Conservation (phyloP, 1,140 invertebrate species). For the Lordiphosa collinella region DNA sequence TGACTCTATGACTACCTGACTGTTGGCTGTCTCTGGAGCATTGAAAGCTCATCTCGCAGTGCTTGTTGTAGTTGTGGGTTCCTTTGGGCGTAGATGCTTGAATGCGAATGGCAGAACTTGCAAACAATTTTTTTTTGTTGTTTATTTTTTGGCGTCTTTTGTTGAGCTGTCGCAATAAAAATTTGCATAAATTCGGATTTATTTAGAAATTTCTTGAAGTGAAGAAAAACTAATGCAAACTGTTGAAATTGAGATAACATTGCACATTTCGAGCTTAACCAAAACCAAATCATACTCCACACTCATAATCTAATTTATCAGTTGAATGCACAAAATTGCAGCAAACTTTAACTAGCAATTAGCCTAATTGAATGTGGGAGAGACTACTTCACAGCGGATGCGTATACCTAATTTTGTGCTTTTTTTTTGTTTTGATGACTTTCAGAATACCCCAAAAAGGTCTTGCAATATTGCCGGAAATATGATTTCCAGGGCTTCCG, state of each 20-base stretch:
- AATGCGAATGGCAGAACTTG: too few relatives aligned
- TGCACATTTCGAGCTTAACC: too few relatives aligned
- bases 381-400: not conserved
- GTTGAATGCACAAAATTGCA: not conserved
- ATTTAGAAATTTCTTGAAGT: too few relatives aligned
- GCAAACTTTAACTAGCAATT: not conserved
- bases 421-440: not conserved
- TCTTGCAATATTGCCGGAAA: slow-evolving; percentile 73
- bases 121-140: too few relatives aligned
- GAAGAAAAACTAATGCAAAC: too few relatives aligned
- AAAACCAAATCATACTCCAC: too few relatives aligned
- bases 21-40: not conserved
- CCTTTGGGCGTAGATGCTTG: not conserved
- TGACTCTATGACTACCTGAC: too few relatives aligned
- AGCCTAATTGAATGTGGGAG: not conserved
- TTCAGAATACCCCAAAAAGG: slow-evolving; percentile 71
- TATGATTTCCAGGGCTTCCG: slow-evolving; percentile 76
- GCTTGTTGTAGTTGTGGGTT: not conserved
- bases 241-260: too few relatives aligned
- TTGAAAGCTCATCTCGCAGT: not conserved
- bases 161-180: too few relatives aligned
- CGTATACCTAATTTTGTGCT: slow-evolving; percentile 2
- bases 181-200: too few relatives aligned
- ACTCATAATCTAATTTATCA: too few relatives aligned
- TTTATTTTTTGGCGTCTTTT: too few relatives aligned